phyloP scores from a whole-genome alignment of 2,113 vertebrate genomes.

The Chamaetylas fuelleborni region DNA sequence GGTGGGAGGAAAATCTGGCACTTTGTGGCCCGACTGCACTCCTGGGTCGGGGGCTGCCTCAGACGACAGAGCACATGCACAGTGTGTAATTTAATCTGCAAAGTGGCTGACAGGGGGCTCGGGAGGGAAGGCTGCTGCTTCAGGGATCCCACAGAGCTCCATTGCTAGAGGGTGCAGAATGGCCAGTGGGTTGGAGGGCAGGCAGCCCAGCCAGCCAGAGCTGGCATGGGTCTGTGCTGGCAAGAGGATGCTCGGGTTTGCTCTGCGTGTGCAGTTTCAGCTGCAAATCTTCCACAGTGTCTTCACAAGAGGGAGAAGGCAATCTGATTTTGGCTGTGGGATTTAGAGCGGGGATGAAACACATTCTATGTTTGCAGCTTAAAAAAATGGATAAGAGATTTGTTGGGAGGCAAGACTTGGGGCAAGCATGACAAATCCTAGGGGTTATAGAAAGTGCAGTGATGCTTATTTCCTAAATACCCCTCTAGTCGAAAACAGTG shows the following conservation, averaged over 20 bases:
- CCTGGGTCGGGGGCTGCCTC: neutral
- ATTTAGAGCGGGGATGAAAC: neutral
- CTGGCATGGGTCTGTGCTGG: neutral
- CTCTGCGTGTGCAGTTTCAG: rapidly evolving
- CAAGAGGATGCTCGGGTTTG: neutral
- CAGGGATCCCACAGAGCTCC: neutral
- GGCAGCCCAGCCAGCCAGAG: rapidly evolving
- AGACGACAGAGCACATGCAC: neutral
- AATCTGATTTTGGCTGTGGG: neutral
- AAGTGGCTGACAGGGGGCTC: neutral
- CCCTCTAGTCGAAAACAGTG: neutral
- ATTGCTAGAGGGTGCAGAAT: neutral
- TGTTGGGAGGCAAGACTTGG: neutral
- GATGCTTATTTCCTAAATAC: neutral
- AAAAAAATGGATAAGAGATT: neutral
- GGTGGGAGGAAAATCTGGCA: neutral
- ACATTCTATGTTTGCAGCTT: neutral
- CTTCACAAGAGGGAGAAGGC: neutral
- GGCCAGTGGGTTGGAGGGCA: neutral
- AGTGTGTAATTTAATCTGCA: neutral
- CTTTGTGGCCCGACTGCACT: neutral
- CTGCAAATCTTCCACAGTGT: neutral
- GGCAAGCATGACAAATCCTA: neutral
- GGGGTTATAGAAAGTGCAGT: neutral
- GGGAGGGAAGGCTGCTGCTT: neutral